A percentile compares a stretch with the other conserved stretches of the same genome.
Conservation (phyloP, 2,888 invertebrate genomes). For the Paralinhomoeus sp. region DNA sequence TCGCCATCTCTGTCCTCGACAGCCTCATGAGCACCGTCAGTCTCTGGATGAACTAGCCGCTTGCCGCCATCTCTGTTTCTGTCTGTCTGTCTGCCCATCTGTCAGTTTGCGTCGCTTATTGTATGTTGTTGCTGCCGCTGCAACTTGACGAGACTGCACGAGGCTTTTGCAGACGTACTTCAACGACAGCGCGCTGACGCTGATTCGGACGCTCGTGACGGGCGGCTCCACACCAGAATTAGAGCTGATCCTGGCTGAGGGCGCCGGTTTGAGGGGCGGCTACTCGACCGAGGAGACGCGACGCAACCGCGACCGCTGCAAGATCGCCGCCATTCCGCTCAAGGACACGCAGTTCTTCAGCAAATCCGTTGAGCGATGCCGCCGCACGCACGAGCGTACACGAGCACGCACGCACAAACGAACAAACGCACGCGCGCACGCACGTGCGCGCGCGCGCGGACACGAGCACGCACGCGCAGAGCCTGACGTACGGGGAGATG, state of each 20-base stretch:
- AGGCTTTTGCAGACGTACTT: constrained; percentile 75
- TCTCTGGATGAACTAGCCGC: too few relatives aligned
- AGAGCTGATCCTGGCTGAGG: constrained; percentile 93
- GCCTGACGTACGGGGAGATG: constrained; percentile 88
- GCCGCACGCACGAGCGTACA: too few relatives aligned
- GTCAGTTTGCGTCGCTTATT: too few relatives aligned
- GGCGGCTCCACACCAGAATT: constrained; percentile 98
- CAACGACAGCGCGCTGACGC: constrained; percentile 97
- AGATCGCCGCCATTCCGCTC: constrained; percentile 89
- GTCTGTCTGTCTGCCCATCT: too few relatives aligned
- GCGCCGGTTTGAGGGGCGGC: constrained; percentile 89
- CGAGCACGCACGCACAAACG: too few relatives aligned
- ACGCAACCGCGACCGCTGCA: constrained; percentile 80
- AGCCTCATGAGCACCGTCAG: constrained; percentile 97
- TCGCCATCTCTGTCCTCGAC: constrained; percentile 97
- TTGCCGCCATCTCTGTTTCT: too few relatives aligned
- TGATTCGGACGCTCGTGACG: constrained; percentile 93
- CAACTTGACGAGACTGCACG: too few relatives aligned
- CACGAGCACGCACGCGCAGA: constrained; percentile 45
- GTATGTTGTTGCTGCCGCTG: too few relatives aligned
- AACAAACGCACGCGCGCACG: too few relatives aligned
- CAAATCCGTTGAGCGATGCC: constrained; percentile 60
- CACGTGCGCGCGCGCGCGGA: too few relatives aligned
- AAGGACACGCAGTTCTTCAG: constrained; percentile 90
- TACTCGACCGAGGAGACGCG: constrained; percentile 89